Percentiles rank a stretch among this genome's conserved stretches.
These are phyloP conservation scores for Agelaius phoeniceus DNA, from an alignment of 2,113 vertebrate genomes.

Conservation along the genomic window DNA sequence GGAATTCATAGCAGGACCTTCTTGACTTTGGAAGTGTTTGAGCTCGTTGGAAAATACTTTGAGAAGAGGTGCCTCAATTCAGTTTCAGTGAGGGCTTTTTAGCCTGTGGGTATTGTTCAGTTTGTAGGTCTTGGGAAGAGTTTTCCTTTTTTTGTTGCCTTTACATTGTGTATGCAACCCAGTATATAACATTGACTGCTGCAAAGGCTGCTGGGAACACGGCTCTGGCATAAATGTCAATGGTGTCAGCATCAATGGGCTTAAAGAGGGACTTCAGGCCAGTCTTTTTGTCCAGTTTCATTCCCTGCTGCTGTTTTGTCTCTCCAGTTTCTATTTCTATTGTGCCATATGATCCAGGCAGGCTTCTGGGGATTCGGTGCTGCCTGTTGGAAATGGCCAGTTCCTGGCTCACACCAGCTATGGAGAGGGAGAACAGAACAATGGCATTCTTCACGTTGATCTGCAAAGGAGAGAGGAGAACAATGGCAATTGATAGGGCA, in stretches of 20 bases:
- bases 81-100: background rate
- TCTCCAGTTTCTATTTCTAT: conserved; percentile 79
- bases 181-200: conserved; percentile 96
- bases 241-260: conserved; percentile 94
- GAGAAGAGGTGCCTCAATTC: background rate
- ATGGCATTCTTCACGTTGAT: conserved; percentile 93
- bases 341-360: conserved; percentile 74
- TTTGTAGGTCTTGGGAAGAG: background rate
- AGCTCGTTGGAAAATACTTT: background rate
- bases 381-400: conserved; percentile 85
- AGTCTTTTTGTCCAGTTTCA: conserved; percentile 76
- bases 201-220: conserved; percentile 96
- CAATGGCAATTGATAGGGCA: background rate
- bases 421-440: conserved; percentile 93
- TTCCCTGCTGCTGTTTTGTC: conserved; percentile 50
- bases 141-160: background rate
- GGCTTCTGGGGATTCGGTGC: conserved; percentile 68
- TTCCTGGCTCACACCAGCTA: conserved; percentile 89
- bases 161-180: conserved; percentile 95
- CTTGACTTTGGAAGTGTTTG: background rate
- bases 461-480: conserved; percentile 71
- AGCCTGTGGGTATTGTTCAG: background rate
- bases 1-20: background rate
- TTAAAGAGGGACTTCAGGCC: conserved; percentile 88
- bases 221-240: conserved; percentile 93